Conservation (phyloP, 92 coral and sea anemone genomes). For the Porites rus region DNA sequence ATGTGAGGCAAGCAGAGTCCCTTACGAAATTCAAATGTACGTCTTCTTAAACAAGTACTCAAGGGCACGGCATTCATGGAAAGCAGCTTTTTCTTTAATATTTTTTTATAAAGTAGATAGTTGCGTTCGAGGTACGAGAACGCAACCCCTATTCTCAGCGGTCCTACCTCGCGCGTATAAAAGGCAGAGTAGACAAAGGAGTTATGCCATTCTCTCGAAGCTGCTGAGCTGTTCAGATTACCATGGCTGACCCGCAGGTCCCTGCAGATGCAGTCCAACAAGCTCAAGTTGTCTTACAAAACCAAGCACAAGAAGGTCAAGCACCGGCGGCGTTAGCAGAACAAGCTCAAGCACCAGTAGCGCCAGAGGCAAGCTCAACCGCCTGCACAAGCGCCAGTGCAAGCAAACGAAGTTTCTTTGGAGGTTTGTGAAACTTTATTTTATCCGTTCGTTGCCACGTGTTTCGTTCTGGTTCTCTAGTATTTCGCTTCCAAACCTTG, state of each 20-base stretch:
- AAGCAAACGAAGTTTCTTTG: not conserved
- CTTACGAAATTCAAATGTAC: no score
- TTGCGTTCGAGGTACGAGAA: no score
- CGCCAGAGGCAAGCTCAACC: not conserved
- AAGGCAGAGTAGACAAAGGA: slow-evolving; percentile 21
- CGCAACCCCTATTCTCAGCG: slow-evolving; percentile 13
- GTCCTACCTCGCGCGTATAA: slow-evolving; percentile 37
- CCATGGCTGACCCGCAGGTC: slow-evolving; percentile 1
- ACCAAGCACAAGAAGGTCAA: no score
- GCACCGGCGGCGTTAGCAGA: not conserved
- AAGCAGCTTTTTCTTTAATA: no score
- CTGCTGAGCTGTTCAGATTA: not conserved
- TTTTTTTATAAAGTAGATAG: no score
- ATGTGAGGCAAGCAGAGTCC: no score
- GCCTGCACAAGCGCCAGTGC: not conserved
- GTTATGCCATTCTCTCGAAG: slow-evolving; percentile 11
- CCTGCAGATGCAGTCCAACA: slow-evolving; percentile 1
- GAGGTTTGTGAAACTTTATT: slow-evolving; percentile 11
- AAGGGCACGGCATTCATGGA: no score
- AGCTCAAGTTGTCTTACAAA: not conserved
- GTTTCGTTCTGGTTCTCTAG: slow-evolving; percentile 7
- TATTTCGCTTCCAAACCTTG: not conserved
- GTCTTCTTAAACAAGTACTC: no score
- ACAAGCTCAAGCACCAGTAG: slow-evolving; percentile 2
- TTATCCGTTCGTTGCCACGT: not conserved